Conservation (phyloP, 1,140 invertebrate species). For the Zaprionus camerounensis region DNA sequence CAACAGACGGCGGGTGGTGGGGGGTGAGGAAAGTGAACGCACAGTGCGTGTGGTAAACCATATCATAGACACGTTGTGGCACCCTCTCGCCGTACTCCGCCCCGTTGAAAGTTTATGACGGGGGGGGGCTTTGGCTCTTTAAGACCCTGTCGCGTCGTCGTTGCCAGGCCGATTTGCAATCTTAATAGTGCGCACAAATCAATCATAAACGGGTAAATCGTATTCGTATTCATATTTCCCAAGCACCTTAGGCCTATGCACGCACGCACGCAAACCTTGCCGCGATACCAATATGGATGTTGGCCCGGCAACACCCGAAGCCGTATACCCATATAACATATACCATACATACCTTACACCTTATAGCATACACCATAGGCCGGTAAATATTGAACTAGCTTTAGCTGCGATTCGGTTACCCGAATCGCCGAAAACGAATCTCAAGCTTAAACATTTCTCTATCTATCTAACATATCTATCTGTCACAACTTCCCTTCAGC, state of each 20-base stretch:
- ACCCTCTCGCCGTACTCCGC: not conserved
- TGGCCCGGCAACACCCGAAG: slow-evolving; percentile 3
- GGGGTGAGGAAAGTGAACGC: not conserved
- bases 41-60: slow-evolving; percentile 2
- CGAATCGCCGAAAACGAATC: not conserved
- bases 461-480: not conserved
- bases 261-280: not conserved
- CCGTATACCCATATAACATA: not conserved
- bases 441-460: not conserved
- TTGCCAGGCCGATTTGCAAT: slow-evolving; percentile 73
- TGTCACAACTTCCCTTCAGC: not conserved
- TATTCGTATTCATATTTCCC: not conserved
- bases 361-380: not conserved
- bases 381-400: not conserved
- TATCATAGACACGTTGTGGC: slow-evolving; percentile 13
- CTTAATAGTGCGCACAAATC: slow-evolving; percentile 74
- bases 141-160: slow-evolving; percentile 60
- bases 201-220: slow-evolving; percentile 56
- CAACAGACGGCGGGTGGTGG: slow-evolving; percentile 12
- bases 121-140: slow-evolving; percentile 52
- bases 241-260: slow-evolving; percentile 17
- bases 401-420: not conserved
- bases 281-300: slow-evolving; percentile 13
- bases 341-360: not conserved
- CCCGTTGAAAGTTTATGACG: slow-evolving; percentile 51